Evolutionary conservation across 1,140 invertebrate species (phyloP).

Genomic region (Scylla paramamosain): DNA sequence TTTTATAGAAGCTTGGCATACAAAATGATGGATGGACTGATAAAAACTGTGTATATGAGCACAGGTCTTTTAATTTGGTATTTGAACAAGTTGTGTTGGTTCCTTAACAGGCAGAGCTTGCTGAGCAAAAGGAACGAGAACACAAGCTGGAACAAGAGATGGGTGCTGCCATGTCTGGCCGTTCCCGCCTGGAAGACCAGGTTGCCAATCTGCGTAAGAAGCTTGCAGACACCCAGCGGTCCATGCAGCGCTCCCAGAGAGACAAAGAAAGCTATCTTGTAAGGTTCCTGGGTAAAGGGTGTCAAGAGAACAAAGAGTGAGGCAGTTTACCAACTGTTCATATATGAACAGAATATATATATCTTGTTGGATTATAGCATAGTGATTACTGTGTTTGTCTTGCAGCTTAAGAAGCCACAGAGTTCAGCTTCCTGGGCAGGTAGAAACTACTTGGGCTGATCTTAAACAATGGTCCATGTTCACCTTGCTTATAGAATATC

Average conservation of each 20-base stretch:
- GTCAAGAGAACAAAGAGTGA: neutral
- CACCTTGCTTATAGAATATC: too few relatives aligned
- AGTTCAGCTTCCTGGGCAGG: too few relatives aligned
- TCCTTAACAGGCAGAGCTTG: constrained; percentile 50
- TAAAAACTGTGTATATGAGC: neutral
- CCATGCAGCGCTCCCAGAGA: constrained; percentile 63
- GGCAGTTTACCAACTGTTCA: too few relatives aligned
- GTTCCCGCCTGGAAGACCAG: constrained; percentile 53
- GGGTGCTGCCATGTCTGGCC: constrained; percentile 63
- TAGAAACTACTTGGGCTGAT: too few relatives aligned
- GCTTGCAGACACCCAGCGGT: constrained; percentile 55
- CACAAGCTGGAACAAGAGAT: constrained; percentile 67
- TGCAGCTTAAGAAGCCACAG: neutral
- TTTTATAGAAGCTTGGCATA: too few relatives aligned
- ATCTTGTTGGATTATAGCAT: too few relatives aligned
- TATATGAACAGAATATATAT: too few relatives aligned
- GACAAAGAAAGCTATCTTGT: constrained; percentile 68
- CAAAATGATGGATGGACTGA: neutral
- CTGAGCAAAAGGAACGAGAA: constrained; percentile 64
- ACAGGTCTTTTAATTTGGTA: too few relatives aligned
- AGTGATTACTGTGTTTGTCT: neutral
- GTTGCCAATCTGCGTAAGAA: constrained; percentile 61
- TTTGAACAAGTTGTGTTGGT: neutral
- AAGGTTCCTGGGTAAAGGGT: neutral
- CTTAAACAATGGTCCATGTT: too few relatives aligned